phyloP scores from a whole-genome alignment of 2,888 invertebrate genomes.

The Scelioninae gen. 1 region DNA sequence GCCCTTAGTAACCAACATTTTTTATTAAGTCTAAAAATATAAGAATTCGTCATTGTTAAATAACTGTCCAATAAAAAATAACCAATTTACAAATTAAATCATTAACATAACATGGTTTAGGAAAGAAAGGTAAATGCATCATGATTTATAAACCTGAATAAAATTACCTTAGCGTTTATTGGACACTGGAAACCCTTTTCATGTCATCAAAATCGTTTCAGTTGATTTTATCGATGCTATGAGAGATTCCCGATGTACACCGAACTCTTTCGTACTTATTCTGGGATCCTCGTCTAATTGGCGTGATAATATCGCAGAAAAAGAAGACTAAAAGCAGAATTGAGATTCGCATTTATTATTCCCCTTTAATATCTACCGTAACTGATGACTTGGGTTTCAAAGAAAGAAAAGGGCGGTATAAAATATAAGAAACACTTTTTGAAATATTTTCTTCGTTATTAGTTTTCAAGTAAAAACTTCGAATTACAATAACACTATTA shows the following conservation, averaged over 20 bases:
- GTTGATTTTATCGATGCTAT: slow-evolving; percentile 9
- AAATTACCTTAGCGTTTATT: slow-evolving; percentile 1
- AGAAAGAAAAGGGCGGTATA: no score
- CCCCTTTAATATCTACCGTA: not conserved
- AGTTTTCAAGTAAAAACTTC: no score
- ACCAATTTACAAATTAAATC: not conserved
- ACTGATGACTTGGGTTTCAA: not conserved
- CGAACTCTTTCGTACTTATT: not conserved
- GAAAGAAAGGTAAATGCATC: not conserved
- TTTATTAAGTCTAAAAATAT: not conserved
- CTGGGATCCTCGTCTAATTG: slow-evolving; percentile 11
- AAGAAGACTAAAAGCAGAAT: not conserved
- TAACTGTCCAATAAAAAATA: not conserved
- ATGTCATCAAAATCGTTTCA: not conserved
- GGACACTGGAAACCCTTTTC: not conserved
- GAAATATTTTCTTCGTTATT: no score
- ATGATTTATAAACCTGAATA: not conserved
- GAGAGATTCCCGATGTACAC: not conserved
- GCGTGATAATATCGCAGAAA: slow-evolving; percentile 3
- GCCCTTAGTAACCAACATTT: not conserved
- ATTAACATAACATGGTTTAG: not conserved
- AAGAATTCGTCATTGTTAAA: not conserved
- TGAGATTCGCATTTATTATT: not conserved
- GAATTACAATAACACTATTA: no score
- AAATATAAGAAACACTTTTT: no score